Evolutionary conservation across 2,113 vertebrate species (phyloP), one percentile per base, ranked within the genome.

Genomic region (Peromyscus maniculatus): DNA sequence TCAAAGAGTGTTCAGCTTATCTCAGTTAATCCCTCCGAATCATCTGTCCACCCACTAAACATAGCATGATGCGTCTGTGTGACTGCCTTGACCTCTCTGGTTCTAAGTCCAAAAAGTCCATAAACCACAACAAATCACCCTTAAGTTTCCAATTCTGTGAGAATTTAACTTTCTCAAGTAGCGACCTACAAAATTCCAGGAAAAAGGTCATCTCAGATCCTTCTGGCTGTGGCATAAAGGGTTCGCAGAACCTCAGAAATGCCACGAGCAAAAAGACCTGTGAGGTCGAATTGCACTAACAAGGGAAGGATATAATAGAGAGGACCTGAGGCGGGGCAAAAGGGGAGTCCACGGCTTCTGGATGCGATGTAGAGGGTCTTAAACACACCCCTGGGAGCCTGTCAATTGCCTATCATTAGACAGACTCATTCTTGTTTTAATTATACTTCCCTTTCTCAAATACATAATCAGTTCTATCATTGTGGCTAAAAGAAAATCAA

Each of bases 121-220:
- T 78, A 80, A 97, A 84, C 64, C 80, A 90, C 64, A 78, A 39
- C 82, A 97, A 89, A 89, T 94, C 86, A 66, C 52, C 82, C 71
- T 77, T 52, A 71, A 52, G 59, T 96, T 89, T 77, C 71, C 57
- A 94, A 77, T 89, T 95, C 88, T 96, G 75, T 46, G 91, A 36
- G 89, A 93, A 88, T 93, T 89, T 79, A 49, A 90, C 52, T 83
- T 96, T 59, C 79, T 39, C 3, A 1, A 57, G 67, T 66, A 94
- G 77, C 9, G 17, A 66, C 21, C 28, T 96, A 86, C 17, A 69
- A 69, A 92, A 95, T 75, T 28, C 21, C 82, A 93, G 36, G 57
- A 19, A 52, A 87, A 71, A 22, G 71, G 90, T 59, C 0, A 5
- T n/a, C 12, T 74, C 74, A 2, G 17, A 74, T 91, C 78, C 71